These are phyloP conservation scores for Plectus sambesii DNA, from an alignment of 1,140 invertebrate genomes.

Conservation along the genomic window DNA sequence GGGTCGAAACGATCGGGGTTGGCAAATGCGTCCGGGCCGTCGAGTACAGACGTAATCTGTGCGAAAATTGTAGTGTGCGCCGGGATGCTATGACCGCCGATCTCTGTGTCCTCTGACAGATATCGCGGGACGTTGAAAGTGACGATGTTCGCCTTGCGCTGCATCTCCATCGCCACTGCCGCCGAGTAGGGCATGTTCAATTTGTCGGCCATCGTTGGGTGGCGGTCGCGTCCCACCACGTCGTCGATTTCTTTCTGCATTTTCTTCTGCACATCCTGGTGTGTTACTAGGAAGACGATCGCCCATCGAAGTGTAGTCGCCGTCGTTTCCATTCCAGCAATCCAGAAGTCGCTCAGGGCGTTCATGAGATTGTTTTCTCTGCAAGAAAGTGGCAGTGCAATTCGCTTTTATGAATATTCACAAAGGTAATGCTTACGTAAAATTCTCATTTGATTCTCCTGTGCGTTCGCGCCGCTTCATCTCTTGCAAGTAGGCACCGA, in stretches of 20 bases:
- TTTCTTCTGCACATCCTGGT: conserved; percentile 58
- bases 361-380: conserved; percentile 58
- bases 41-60: conserved; percentile 41
- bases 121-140: conserved; percentile 46
- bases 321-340: conserved; percentile 79
- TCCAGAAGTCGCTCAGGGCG: conserved; percentile 70
- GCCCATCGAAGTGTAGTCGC: conserved; percentile 73
- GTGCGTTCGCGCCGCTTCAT: conserved; percentile 27
- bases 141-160: conserved; percentile 44
- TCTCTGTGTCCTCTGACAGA: conserved; percentile 28
- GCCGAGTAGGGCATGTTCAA: conserved; percentile 7
- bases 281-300: conserved; percentile 63
- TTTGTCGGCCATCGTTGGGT: conserved; percentile 13
- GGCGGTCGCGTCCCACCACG: not conserved
- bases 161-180: conserved; percentile 37
- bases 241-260: conserved; percentile 40
- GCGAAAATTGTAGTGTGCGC: conserved; percentile 37
- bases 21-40: conserved; percentile 34
- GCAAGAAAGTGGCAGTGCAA: too few species aligned
- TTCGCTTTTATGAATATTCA: too few species aligned
- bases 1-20: conserved; percentile 72
- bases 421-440: conserved; percentile 7
- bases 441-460: conserved; percentile 9
- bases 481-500: conserved; percentile 39
- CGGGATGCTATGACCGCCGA: conserved; percentile 36